A percentile compares a stretch with the other conserved stretches of the same genome.
Conservation (phyloP, 2,113 vertebrate genomes). For the Cephalopholis sonnerati region DNA sequence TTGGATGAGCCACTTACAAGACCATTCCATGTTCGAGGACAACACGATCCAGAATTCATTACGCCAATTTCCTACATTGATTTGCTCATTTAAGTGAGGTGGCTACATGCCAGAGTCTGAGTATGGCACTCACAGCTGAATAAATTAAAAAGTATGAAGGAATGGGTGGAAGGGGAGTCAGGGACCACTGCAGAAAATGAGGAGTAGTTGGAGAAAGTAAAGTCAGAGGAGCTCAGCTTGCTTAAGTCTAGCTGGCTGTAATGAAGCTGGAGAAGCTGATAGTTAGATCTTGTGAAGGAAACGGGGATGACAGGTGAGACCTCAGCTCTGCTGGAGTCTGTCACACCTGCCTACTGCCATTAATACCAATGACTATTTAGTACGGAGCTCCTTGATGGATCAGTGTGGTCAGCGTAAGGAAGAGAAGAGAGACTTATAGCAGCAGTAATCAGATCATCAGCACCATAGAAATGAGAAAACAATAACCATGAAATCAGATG, state of each 20-base stretch:
- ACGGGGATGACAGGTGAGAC: not conserved
- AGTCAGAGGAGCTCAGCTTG: not conserved
- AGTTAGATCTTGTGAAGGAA: constrained; percentile 1
- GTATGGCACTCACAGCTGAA: constrained; percentile 18
- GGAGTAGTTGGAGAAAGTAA: not conserved
- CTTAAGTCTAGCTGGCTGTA: not conserved
- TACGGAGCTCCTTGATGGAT: not conserved
- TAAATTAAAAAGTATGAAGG: constrained; percentile 7
- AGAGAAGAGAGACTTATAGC: not conserved
- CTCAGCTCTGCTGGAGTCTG: constrained; percentile 1
- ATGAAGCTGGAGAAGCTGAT: not conserved
- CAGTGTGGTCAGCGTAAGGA: not conserved
- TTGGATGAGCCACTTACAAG: not conserved
- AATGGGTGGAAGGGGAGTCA: constrained; percentile 11
- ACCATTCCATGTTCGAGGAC: constrained; percentile 9
- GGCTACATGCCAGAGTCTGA: constrained; percentile 9
- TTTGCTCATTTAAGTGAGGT: constrained; percentile 32
- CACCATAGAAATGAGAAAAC: not conserved
- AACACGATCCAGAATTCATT: constrained; percentile 40
- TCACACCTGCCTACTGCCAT: constrained; percentile 16
- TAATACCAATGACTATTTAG: not conserved
- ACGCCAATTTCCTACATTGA: constrained; percentile 41
- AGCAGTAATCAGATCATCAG: not conserved
- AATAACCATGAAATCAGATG: constrained; percentile 2
- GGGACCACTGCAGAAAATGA: not conserved